Base-by-base conservation (phyloP, 2,888 invertebrate genomes). In the Caenorhabditis sp. region DNA sequence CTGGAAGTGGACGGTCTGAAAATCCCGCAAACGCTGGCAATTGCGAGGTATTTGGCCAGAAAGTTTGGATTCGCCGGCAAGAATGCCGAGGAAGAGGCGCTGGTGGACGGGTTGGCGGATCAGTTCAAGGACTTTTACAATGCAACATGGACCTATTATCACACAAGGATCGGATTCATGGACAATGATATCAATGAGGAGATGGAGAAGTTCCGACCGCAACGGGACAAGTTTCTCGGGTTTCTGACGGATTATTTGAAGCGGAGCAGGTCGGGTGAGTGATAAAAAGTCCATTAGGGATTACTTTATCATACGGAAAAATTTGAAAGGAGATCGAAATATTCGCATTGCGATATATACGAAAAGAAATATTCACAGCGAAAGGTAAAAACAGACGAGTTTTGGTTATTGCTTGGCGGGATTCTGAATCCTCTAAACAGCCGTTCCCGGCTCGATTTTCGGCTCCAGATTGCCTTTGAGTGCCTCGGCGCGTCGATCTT, bases 51-150 rank as follows among this genome's bases (percentile, higher is more conserved):
- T 32, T 37, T 85, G 35, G 85, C 83, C 11, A 69, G 32, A 13
- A 79, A 83, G 61, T 81, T 80, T 40, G 85, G 82, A 3, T 78
- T 68, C 58, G 61, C 65, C 24, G 85, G 85, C 1, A 51, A 74
- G 26, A 74, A 58, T 20, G 50, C 69, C 13, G 71, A 65, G 35
- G 85, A 85, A 22, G 56, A 72, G 53, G 85, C 85, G 11, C 15
- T 82, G 24, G 85, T 85, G 24, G 85, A 85, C 58, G 83, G 81
- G 4, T 51, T 80, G 35, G 80, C 74, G 47, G 85, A 85, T 35
- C 85, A 79, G 40, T 85, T 77, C 78, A 83, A 81, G 50, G 85
- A 85, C 51, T 82, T 82, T 44, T 85, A 85, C 69, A 47, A 47
- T 18, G 47, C 47, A 3, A 53, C 53, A 15, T 53, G 53, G 53